Evolutionary conservation across 2,888 invertebrate genomes (phyloP).

Genomic region (Drosophila cognata): DNA sequence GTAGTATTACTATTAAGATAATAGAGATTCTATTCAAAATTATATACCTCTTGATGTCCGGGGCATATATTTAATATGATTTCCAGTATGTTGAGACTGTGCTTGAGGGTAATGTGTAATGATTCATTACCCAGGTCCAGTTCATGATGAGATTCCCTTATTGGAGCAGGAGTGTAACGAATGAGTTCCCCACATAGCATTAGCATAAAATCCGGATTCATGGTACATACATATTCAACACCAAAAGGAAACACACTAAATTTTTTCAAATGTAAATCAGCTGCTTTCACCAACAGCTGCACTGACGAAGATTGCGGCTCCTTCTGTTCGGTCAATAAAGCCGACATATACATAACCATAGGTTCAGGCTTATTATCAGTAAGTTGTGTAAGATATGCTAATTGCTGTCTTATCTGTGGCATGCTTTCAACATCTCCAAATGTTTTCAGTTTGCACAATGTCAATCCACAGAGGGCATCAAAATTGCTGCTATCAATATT

Average conservation of each 20-base stretch:
- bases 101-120: constrained; percentile 86
- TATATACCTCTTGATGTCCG: constrained; percentile 86
- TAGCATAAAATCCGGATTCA: constrained; percentile 95
- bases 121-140: constrained; percentile 84
- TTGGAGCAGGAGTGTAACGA: constrained; percentile 89
- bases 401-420: constrained; percentile 92
- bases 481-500: constrained; percentile 94
- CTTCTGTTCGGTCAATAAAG: constrained; percentile 85
- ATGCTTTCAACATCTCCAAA: constrained; percentile 27
- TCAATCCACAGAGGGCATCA: constrained; percentile 91
- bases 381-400: constrained; percentile 93
- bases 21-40: neutral
- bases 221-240: constrained; percentile 89
- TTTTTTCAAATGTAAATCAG: constrained; percentile 86
- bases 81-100: constrained; percentile 89
- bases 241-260: constrained; percentile 89
- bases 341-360: constrained; percentile 88
- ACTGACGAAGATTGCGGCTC: constrained; percentile 86
- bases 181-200: constrained; percentile 92
- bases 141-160: constrained; percentile 79
- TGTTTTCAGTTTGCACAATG: constrained; percentile 92
- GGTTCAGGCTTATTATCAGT: constrained; percentile 88
- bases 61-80: constrained; percentile 92
- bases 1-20: neutral
- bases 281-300: constrained; percentile 88